These are phyloP conservation scores for Cosmopolites sordidus DNA, from an alignment of 2,888 invertebrate species.

Conservation along the genomic window DNA sequence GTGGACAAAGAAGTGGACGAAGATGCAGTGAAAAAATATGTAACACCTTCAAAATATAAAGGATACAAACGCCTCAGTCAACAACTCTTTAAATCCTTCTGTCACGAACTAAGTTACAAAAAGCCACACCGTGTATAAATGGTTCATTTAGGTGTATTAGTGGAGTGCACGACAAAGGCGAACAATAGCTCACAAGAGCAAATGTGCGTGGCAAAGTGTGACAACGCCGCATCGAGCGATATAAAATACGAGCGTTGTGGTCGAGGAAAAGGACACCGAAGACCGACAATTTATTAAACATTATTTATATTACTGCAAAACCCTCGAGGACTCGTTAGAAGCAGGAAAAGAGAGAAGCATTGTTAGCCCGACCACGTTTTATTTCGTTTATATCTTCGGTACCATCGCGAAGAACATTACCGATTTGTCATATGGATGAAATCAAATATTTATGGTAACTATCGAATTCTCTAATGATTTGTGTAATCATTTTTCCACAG, in stretches of 20 bases:
- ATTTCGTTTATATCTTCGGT: not conserved
- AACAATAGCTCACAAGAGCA: not conserved
- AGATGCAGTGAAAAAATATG: too few relatives aligned
- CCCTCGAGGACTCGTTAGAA: conserved; percentile 1
- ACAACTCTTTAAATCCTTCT: too few relatives aligned
- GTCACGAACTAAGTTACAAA: too few relatives aligned
- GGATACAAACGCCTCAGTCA: too few relatives aligned
- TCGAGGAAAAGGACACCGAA: not conserved
- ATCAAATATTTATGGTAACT: not conserved
- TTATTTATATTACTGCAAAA: not conserved
- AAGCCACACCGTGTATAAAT: too few relatives aligned
- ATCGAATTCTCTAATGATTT: too few relatives aligned
- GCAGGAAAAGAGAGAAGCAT: conserved; percentile 1
- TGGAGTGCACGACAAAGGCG: too few relatives aligned
- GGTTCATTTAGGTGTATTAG: too few relatives aligned
- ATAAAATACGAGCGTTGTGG: not conserved
- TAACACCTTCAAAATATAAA: too few relatives aligned
- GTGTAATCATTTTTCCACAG: too few relatives aligned
- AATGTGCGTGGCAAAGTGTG: not conserved
- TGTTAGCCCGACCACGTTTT: conserved; percentile 1
- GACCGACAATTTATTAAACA: conserved; percentile 1
- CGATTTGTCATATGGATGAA: not conserved
- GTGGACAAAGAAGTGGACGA: too few relatives aligned
- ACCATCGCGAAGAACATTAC: not conserved
- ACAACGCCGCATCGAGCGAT: not conserved